Evolutionary conservation across 1,140 invertebrate species (phyloP), one percentile per base, ranked within the genome.

Genomic region (Planococcus citri): DNA sequence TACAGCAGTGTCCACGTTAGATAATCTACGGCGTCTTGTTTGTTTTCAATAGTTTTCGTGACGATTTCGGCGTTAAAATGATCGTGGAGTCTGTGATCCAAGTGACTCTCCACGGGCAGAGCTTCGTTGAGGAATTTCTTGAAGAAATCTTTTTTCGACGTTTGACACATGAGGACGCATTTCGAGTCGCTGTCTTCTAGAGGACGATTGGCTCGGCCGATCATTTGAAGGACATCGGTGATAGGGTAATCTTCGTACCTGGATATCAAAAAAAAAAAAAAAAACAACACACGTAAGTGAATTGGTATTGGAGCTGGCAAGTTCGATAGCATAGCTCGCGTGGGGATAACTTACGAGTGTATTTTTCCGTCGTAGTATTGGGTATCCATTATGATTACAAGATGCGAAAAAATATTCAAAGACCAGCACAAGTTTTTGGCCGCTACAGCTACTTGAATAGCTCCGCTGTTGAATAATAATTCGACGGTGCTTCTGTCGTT

Each of bases 31-130:
- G 96, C 95, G 79, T 99, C 97, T 78, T 99, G 97, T 79, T 99
- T 99, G 80, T 99, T 99, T 79, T 99, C 97, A 77, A 99, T 97
- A 0, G 96, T 99, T 81, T 98, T 98, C 0, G 97, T 99, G 0
- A 99, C 96, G 69, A 99, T 97, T 81, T 99, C 97, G 0, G 97
- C 96, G 82, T 99, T 99, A 78, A 99, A 97, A 80, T 99, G 97
- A 82, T 99, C 97, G 78, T 99, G 97, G 1, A 99, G 82, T 73
- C 92, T 86, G 76, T 98, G 95, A 82, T 99, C 95, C 74, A 98
- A 80, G 80, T 98, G 94, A 73, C 92, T 95, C 82, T 98, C 96
- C n/a, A 98, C 89, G 0, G 97, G 97, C 37, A 99, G 78, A 6
- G 96, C 95, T 78, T 99, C 97, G 78, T 95, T 97, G 14, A 99